Evolutionary conservation across 2,888 invertebrate species (phyloP).

Genomic region (Epinotia demarniana): DNA sequence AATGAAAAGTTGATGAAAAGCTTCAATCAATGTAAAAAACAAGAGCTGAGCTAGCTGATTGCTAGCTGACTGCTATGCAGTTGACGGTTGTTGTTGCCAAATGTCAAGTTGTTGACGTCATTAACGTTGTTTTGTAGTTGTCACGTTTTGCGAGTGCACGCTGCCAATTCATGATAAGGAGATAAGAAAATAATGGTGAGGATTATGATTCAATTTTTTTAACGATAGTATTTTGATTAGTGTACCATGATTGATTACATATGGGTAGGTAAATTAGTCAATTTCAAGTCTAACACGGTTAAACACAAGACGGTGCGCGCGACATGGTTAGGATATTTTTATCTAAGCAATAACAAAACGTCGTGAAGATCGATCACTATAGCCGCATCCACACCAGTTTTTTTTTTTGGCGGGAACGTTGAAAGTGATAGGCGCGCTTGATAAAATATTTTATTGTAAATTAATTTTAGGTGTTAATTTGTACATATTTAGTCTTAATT

Average conservation of each 20-base stretch:
- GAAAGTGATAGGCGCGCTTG: too few species aligned
- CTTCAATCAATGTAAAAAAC: neutral
- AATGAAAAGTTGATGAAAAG: neutral
- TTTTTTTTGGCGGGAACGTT: too few species aligned
- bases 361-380: too few species aligned
- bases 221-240: neutral
- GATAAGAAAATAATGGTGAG: neutral
- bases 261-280: neutral
- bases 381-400: too few species aligned
- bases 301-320: too few species aligned
- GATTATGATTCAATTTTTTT: neutral
- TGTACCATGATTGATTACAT: neutral
- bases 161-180: neutral
- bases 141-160: conserved; percentile 9
- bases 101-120: neutral
- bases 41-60: neutral
- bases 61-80: too few species aligned
- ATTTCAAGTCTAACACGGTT: neutral
- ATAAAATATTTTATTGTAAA: too few species aligned
- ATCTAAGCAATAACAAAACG: too few species aligned
- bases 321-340: too few species aligned
- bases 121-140: neutral
- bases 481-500: too few species aligned
- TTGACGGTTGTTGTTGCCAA: neutral
- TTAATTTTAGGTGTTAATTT: too few species aligned